These are phyloP conservation scores for Acromyrmex heyeri DNA, from an alignment of 1,140 invertebrate genomes.

Conservation along the genomic window DNA sequence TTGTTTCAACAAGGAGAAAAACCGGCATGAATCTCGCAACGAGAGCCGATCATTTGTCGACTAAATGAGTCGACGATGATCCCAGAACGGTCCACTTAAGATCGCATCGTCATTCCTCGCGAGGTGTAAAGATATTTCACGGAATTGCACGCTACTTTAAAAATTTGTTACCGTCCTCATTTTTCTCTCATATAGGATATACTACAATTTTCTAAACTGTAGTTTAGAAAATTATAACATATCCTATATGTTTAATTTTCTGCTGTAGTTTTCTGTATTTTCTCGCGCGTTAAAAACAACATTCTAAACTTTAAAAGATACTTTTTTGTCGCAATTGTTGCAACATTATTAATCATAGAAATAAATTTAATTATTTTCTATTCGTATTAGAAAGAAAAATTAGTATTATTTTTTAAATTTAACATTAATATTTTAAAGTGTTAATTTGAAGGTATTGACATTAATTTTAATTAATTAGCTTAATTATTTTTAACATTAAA, in stretches of 20 bases:
- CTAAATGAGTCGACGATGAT: constrained; percentile 44
- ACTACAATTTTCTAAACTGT: constrained; percentile 35
- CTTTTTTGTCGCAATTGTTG: background rate
- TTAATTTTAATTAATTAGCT: no score
- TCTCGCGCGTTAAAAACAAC: background rate
- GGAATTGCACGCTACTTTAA: constrained; percentile 73
- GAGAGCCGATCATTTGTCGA: constrained; percentile 63
- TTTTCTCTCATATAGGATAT: constrained; percentile 38
- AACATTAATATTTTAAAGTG: background rate
- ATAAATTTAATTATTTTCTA: background rate
- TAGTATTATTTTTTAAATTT: background rate
- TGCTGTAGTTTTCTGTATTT: background rate
- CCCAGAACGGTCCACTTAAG: constrained; percentile 28
- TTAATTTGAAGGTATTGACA: background rate
- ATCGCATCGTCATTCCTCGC: constrained; percentile 59
- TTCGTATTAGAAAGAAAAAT: background rate
- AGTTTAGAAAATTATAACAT: no score
- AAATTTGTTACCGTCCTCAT: constrained; percentile 61
- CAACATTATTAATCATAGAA: background rate
- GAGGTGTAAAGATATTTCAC: constrained; percentile 80
- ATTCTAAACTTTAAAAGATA: background rate
- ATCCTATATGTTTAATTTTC: no score
- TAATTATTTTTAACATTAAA: no score
- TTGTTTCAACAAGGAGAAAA: constrained; percentile 66
- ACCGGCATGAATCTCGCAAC: constrained; percentile 21